Conservation (phyloP, 1,140 invertebrate species). For the Heliothis virescens region DNA sequence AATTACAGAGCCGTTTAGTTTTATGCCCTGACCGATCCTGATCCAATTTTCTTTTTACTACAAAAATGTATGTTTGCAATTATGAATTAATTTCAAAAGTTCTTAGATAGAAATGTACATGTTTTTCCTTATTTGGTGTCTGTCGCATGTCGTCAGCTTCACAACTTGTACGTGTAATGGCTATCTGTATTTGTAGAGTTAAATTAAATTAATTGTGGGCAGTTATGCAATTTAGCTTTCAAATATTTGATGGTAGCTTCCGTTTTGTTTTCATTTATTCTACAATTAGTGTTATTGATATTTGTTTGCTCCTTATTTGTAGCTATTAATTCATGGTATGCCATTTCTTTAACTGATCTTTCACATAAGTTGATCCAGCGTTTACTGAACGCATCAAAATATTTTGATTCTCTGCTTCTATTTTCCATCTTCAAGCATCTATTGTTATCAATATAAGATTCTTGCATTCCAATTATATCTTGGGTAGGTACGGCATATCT, state of each 20-base stretch:
- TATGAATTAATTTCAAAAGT: slow-evolving; percentile 31
- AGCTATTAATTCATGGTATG: no score
- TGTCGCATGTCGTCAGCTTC: not conserved
- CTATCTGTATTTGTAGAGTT: slow-evolving; percentile 1
- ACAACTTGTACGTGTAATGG: slow-evolving; percentile 15
- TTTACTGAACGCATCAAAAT: no score
- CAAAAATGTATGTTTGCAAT: slow-evolving; percentile 29
- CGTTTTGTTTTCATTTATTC: not conserved
- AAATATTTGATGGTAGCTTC: not conserved
- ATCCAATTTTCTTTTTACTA: slow-evolving; percentile 22
- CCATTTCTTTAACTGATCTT: no score
- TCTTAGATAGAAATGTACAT: not conserved
- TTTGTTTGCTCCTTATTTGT: not conserved
- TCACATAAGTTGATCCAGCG: no score
- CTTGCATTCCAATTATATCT: no score
- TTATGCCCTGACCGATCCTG: slow-evolving; percentile 13
- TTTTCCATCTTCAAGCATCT: no score
- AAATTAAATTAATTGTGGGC: slow-evolving; percentile 5
- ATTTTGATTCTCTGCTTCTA: no score
- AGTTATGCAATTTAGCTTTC: not conserved
- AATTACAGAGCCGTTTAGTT: slow-evolving; percentile 18
- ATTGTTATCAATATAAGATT: no score
- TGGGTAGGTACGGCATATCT: no score
- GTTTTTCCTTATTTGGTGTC: not conserved
- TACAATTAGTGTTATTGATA: not conserved